Conservation (phyloP, 2,113 vertebrate genomes). For the Penelope pileata region DNA sequence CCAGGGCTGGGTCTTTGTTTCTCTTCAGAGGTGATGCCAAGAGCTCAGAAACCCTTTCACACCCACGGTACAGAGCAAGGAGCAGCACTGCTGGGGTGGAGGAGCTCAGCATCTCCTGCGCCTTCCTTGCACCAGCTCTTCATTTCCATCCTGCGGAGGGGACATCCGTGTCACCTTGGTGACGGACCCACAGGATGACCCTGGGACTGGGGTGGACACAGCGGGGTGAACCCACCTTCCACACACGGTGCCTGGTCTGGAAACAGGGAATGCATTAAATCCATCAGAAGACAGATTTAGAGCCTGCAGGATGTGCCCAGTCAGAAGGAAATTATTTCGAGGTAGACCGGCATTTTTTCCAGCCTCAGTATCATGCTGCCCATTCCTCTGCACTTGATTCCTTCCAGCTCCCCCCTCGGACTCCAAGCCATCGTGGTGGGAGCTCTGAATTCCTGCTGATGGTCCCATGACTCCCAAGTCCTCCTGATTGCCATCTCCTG, state of each 20-base stretch:
- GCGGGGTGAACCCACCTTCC: not conserved
- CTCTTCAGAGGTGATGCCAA: not conserved
- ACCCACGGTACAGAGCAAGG: not conserved
- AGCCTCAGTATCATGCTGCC: not conserved
- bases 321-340: not conserved
- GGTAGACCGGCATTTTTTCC: not conserved
- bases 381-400: not conserved
- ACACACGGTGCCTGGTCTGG: not conserved
- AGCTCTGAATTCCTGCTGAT: not conserved
- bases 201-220: rapidly evolving
- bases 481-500: not conserved
- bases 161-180: not conserved
- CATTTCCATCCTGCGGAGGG: not conserved
- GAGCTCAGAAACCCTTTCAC: not conserved
- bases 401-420: not conserved
- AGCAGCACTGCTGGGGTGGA: not conserved
- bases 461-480: not conserved
- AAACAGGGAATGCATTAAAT: not conserved
- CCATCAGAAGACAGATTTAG: not conserved
- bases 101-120: not conserved
- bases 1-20: not conserved
- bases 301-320: not conserved
- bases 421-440: not conserved
- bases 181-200: not conserved
- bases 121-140: not conserved